A percentile compares a stretch with the other conserved stretches of the same genome.
These are phyloP conservation scores for Zoanthus solanderi DNA, from an alignment of 92 coral and sea anemone genomes.

Conservation along the genomic window DNA sequence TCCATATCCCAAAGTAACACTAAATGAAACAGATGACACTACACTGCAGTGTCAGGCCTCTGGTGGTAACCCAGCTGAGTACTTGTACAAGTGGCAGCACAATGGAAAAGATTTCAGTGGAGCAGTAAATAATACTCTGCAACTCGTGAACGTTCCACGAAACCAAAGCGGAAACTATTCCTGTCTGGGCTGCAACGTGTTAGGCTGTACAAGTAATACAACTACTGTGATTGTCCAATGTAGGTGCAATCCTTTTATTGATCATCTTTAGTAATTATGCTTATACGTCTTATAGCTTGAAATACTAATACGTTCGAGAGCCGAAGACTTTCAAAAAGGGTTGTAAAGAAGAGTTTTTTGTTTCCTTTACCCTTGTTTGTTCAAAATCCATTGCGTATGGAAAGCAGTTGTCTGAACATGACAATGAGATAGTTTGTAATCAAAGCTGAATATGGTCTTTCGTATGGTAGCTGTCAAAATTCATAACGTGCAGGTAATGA, in stretches of 20 bases:
- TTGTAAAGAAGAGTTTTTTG: too few species aligned
- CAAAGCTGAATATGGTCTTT: too few species aligned
- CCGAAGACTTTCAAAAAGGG: too few species aligned
- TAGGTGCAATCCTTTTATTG: background rate
- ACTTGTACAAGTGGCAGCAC: background rate
- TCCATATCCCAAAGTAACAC: background rate
- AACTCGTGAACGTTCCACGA: background rate
- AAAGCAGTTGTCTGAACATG: too few species aligned
- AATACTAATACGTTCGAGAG: too few species aligned
- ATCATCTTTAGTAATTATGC: too few species aligned
- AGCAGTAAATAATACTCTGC: background rate
- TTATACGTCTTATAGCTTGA: too few species aligned
- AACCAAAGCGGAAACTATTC: background rate
- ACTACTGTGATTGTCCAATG: background rate
- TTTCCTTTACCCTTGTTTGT: too few species aligned
- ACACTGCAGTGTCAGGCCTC: background rate
- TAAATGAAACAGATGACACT: background rate
- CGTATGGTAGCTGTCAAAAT: too few species aligned
- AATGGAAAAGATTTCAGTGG: background rate
- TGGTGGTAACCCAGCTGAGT: constrained; percentile 1
- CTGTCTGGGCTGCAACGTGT: background rate
- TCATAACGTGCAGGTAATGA: too few species aligned
- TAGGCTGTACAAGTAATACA: background rate
- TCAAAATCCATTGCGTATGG: too few species aligned
- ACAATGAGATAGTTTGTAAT: too few species aligned